These are phyloP conservation scores for Megalurothrips usitatus DNA, from an alignment of 2,888 invertebrate genomes.

Conservation along the genomic window DNA sequence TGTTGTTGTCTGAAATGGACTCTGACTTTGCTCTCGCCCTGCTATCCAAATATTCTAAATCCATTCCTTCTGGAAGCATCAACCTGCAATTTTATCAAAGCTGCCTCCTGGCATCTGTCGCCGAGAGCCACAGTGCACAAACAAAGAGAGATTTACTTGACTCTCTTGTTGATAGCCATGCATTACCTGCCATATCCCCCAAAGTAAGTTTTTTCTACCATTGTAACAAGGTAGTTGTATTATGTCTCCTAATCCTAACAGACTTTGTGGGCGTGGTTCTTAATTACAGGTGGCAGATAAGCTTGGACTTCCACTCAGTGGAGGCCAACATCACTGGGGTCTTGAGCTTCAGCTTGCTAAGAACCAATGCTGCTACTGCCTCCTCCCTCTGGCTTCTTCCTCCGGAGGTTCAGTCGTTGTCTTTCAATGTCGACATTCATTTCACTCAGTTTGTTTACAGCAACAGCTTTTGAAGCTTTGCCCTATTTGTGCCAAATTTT, in stretches of 20 bases:
- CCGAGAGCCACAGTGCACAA: not conserved
- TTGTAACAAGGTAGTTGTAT: not conserved
- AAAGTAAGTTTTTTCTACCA: not conserved
- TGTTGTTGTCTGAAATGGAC: not conserved
- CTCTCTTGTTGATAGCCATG: not conserved
- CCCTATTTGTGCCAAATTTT: not conserved
- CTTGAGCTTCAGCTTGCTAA: not conserved
- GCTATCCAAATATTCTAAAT: not conserved
- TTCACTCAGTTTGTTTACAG: not conserved
- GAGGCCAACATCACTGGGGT: not conserved
- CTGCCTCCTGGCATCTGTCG: not conserved
- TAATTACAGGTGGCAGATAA: not conserved
- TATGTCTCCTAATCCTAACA: not conserved
- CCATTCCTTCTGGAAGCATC: not conserved
- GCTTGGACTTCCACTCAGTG: not conserved
- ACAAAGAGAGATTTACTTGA: not conserved
- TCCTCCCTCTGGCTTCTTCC: not conserved
- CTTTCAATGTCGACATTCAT: not conserved
- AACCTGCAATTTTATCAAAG: not conserved
- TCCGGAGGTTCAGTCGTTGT: not conserved
- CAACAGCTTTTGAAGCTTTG: slow-evolving; percentile 1
- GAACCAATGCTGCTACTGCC: not conserved
- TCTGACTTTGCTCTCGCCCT: not conserved
- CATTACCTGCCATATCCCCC: not conserved
- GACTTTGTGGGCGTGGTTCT: no score